Percentiles rank a stretch among this genome's conserved stretches.
Evolutionary conservation across 92 coral and sea anemone genomes (phyloP).

Genomic region (Porites evermanni): DNA sequence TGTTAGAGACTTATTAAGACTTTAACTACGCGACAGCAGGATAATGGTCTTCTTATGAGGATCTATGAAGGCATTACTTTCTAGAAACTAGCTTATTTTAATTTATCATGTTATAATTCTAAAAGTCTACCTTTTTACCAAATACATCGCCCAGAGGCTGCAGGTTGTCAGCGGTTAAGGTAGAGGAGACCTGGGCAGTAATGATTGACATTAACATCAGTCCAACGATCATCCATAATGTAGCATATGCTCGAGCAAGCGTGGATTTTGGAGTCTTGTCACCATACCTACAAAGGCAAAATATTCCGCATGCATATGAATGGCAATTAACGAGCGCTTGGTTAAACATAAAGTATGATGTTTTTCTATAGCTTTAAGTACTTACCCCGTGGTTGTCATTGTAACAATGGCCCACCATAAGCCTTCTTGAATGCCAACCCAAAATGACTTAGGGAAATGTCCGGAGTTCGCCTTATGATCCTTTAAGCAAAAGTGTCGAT

Average conservation of each 20-base stretch:
- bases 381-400: conserved; percentile 30
- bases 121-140: neutral
- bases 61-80: too few species aligned
- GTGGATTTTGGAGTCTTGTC: conserved; percentile 8
- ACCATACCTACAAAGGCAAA: neutral
- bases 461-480: conserved; percentile 24
- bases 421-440: neutral
- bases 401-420: conserved; percentile 36
- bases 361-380: too few species aligned
- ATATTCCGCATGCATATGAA: too few species aligned
- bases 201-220: conserved; percentile 2
- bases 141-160: neutral
- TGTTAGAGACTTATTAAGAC: too few species aligned
- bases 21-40: too few species aligned
- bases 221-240: conserved; percentile 33
- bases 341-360: too few species aligned
- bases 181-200: conserved; percentile 16
- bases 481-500: neutral
- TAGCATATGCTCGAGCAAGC: conserved; percentile 15
- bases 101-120: too few species aligned
- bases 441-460: conserved; percentile 15
- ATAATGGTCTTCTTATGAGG: too few species aligned
- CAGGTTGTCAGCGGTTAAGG: neutral
- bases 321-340: too few species aligned
- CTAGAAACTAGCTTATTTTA: too few species aligned